Evolutionary conservation across 1,140 invertebrate genomes (phyloP), one percentile per base, ranked within the genome.

Genomic region (Drosophila ironensis): DNA sequence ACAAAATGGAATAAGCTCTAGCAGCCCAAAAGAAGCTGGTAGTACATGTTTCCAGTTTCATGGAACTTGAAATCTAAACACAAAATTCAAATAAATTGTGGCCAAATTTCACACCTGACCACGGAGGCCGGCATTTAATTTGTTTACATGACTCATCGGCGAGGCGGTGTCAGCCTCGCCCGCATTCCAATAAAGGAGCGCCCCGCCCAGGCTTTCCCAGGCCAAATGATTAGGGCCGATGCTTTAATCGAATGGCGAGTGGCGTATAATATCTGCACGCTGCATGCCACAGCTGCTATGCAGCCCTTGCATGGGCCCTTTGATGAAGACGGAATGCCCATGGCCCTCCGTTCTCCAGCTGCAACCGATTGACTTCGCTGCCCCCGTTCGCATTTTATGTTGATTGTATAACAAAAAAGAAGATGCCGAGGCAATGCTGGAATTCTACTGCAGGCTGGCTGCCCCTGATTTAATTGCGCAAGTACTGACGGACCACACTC

Each of bases 81-180:
- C 69, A 20, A 41, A 56, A 44, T 38, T 60, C 47, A 74, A 70
- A 74, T 80, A 74, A 80, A 80, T 70, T 54, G 53, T 54, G 20
- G 7, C 25, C 68, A 72, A 33, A 35, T 52, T 45, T 72, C 53
- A 78, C 73, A 82, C 78, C 78, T 84, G 78, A 57, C 57, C 52
- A 61, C 30, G 48, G 57, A 30, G 30, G 54, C 70, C 33, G 47
- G 60, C 41, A 19, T 66, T 70, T 48, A 64, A 66, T 77, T 82
- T 82, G 78, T 82, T 82, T 84, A 82, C 41, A 67, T 82, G 78
- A 82, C 63, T 82, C 78, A 82, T 82, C 63, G 57, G 73, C 56
- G 57, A 73, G 14, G 9, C 28, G 8, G 17, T 33, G 30, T 19
- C 17, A 28, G 8, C 9, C n/a, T 45, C 56, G 48, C 57, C 69